Conservation (phyloP, 2,888 invertebrate genomes). For the Drosophila prolongata region DNA sequence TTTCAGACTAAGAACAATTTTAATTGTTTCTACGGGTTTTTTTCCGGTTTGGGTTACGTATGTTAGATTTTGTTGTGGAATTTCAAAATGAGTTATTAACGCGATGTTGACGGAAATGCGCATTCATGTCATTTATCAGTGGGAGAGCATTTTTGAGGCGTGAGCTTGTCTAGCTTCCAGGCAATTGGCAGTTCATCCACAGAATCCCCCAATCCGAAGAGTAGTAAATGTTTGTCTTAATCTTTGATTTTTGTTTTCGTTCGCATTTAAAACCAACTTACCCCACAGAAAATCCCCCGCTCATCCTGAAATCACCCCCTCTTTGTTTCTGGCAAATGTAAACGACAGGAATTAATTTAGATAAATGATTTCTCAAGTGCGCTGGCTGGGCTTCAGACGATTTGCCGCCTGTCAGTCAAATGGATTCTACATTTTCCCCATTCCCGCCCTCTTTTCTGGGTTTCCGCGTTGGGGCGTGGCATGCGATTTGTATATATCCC, state of each 20-base stretch:
- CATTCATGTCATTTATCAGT: slow-evolving; percentile 81
- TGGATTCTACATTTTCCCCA: slow-evolving; percentile 33
- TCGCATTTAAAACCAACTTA: slow-evolving; percentile 41
- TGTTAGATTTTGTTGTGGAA: slow-evolving; percentile 74
- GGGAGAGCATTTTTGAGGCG: slow-evolving; percentile 42
- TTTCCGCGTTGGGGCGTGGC: slow-evolving; percentile 69
- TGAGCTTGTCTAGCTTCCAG: slow-evolving; percentile 55
- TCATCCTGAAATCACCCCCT: neutral
- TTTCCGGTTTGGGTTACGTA: slow-evolving; percentile 34
- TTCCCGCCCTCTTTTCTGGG: neutral
- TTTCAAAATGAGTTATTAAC: slow-evolving; percentile 83
- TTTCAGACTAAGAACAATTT: slow-evolving; percentile 66
- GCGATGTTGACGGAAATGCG: slow-evolving; percentile 59
- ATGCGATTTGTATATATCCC: slow-evolving; percentile 54
- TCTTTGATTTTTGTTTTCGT: slow-evolving; percentile 84
- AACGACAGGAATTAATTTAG: slow-evolving; percentile 85
- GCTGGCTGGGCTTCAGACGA: slow-evolving; percentile 62
- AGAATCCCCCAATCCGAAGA: slow-evolving; percentile 38
- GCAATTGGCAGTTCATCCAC: slow-evolving; percentile 44
- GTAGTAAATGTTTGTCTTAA: slow-evolving; percentile 84
- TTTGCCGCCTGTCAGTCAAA: slow-evolving; percentile 78
- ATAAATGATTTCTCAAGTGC: slow-evolving; percentile 84
- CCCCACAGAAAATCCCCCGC: slow-evolving; percentile 2
- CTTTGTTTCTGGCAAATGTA: slow-evolving; percentile 82
- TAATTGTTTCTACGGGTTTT: slow-evolving; percentile 75